Evolutionary conservation across 2,113 vertebrate genomes (phyloP).

Genomic region (Ptilonorhynchus violaceus): DNA sequence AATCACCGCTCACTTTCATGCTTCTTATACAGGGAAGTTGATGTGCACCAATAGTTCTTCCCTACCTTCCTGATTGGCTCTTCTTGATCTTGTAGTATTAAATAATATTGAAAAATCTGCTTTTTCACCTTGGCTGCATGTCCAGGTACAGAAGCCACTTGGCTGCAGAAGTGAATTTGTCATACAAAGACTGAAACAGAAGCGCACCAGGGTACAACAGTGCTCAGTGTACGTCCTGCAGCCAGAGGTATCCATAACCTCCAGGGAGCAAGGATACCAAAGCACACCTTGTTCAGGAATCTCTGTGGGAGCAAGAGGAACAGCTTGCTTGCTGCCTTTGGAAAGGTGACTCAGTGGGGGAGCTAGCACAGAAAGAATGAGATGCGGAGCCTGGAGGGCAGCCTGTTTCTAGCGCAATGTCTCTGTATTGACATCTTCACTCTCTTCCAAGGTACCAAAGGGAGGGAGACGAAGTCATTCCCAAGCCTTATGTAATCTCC

Average conservation of each 20-base stretch:
- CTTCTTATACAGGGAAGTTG: background rate
- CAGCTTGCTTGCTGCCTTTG: background rate
- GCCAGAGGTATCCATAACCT: background rate
- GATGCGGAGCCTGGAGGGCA: background rate
- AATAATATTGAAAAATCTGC: background rate
- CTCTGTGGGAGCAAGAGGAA: background rate
- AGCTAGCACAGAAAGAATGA: background rate
- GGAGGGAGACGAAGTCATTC: background rate
- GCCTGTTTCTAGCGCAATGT: background rate
- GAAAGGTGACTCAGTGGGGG: background rate
- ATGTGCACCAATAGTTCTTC: background rate
- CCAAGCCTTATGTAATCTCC: background rate
- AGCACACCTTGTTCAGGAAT: background rate
- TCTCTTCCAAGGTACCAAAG: background rate
- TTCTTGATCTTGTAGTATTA: background rate
- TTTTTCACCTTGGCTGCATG: background rate
- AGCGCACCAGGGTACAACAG: accelerated
- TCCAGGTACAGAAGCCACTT: background rate
- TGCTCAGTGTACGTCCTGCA: background rate
- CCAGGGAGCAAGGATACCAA: background rate
- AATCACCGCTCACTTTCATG: background rate
- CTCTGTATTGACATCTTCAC: background rate
- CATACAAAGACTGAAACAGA: background rate
- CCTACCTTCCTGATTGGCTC: background rate
- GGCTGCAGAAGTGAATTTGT: background rate